Conservation (phyloP, 2,113 vertebrate genomes). For the Malurus alboscapulatus region DNA sequence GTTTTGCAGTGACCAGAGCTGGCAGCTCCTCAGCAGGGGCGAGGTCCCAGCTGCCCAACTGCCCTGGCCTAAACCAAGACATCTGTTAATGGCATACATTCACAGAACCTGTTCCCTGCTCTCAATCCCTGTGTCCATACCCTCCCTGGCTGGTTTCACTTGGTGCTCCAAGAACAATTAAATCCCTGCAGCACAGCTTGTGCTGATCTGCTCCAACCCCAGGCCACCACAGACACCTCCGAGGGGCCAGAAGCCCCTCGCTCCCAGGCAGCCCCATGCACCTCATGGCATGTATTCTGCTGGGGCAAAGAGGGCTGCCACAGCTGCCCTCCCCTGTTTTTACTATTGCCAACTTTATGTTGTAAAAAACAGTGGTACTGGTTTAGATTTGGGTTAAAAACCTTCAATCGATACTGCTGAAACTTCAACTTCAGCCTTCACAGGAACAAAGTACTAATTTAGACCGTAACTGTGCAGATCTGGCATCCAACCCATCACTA, state of each 20-base stretch:
- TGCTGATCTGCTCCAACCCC: not conserved
- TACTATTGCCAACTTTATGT: not conserved
- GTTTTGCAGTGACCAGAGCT: rapidly evolving
- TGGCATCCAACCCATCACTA: not conserved
- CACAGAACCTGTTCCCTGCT: not conserved
- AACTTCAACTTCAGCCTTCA: not conserved
- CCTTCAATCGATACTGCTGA: too few species aligned
- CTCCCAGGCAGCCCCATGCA: not conserved
- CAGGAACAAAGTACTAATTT: not conserved
- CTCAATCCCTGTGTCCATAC: rapidly evolving
- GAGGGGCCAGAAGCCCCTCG: rapidly evolving
- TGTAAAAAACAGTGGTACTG: not conserved
- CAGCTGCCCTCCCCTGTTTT: not conserved
- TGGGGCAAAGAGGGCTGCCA: not conserved
- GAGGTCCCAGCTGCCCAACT: not conserved
- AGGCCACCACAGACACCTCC: not conserved
- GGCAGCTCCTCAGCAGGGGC: not conserved
- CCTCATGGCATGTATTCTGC: rapidly evolving
- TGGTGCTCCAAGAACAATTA: not conserved
- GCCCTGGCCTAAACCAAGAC: not conserved
- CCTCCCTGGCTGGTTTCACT: rapidly evolving
- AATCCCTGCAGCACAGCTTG: rapidly evolving
- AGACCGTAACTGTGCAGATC: too few species aligned
- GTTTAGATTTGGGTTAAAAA: not conserved
- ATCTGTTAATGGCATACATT: rapidly evolving